These are phyloP conservation scores for Nyctibius grandis DNA, from an alignment of 2,797 vertebrate species.

Conservation along the genomic window DNA sequence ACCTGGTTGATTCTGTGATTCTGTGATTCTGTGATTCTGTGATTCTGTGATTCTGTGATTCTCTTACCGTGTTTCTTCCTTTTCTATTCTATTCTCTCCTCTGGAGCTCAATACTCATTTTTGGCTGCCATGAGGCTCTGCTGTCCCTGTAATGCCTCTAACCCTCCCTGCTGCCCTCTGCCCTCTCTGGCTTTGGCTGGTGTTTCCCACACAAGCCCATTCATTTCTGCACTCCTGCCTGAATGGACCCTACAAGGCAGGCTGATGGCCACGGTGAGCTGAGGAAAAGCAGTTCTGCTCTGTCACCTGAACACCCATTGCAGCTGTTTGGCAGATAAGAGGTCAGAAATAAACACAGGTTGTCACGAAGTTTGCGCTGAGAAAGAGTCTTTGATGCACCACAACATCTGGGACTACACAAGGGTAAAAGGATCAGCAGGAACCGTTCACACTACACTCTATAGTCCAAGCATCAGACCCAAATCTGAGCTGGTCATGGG, in stretches of 20 bases:
- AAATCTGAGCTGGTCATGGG: not conserved
- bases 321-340: not conserved
- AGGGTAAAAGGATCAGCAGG: not conserved
- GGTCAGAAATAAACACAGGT: not conserved
- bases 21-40: too few relatives aligned
- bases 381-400: not conserved
- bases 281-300: not conserved
- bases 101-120: not conserved
- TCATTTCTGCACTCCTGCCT: not conserved
- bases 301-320: not conserved
- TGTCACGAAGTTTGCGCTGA: not conserved
- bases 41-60: too few relatives aligned
- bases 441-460: not conserved
- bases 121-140: not conserved
- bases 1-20: too few relatives aligned
- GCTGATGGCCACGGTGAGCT: fast-evolving
- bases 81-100: fast-evolving
- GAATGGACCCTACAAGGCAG: not conserved
- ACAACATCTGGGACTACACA: not conserved
- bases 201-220: not conserved
- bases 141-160: not conserved
- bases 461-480: too few relatives aligned
- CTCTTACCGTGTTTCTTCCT: not conserved
- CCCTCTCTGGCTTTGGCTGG: not conserved
- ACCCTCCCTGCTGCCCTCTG: not conserved